phyloP scores from a whole-genome alignment of 2,113 vertebrate species.

The Atlantisia rogersi region DNA sequence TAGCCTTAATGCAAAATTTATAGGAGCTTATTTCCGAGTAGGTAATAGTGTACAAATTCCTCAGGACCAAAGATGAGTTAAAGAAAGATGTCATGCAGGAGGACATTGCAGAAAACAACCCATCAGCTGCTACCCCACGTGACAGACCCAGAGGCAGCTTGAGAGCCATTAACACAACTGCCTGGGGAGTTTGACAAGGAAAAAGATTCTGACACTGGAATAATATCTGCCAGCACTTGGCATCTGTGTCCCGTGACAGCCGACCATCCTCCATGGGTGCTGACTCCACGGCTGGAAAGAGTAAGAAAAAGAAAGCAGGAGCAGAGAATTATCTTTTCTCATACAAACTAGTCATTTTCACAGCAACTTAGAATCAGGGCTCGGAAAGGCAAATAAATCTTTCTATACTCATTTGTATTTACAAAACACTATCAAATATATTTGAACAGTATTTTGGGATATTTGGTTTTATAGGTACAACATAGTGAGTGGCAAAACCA shows the following conservation, averaged over 20 bases:
- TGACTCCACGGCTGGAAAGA: background rate
- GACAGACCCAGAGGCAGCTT: constrained; percentile 66
- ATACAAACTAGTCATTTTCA: background rate
- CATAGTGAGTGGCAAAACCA: background rate
- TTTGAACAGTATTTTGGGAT: background rate
- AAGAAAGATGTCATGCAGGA: constrained; percentile 32
- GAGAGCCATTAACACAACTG: constrained; percentile 50
- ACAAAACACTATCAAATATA: background rate
- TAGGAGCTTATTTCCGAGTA: constrained; percentile 33
- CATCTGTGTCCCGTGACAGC: constrained; percentile 47
- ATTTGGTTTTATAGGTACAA: background rate
- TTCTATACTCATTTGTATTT: background rate
- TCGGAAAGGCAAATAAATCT: background rate
- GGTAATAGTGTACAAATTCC: constrained; percentile 35
- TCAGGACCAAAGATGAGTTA: constrained; percentile 40
- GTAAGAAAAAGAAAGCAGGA: background rate
- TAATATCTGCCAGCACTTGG: constrained; percentile 49
- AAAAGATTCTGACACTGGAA: constrained; percentile 50
- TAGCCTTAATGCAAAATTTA: constrained; percentile 23
- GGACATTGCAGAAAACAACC: background rate
- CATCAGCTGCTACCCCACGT: background rate
- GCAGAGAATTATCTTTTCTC: background rate
- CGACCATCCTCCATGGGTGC: constrained; percentile 2
- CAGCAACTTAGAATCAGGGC: background rate
- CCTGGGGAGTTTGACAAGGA: constrained; percentile 48